A percentile compares a stretch with the other conserved stretches of the same genome.
Conservation (phyloP, 2,113 vertebrate genomes). For the Coregonus clupeaformis region DNA sequence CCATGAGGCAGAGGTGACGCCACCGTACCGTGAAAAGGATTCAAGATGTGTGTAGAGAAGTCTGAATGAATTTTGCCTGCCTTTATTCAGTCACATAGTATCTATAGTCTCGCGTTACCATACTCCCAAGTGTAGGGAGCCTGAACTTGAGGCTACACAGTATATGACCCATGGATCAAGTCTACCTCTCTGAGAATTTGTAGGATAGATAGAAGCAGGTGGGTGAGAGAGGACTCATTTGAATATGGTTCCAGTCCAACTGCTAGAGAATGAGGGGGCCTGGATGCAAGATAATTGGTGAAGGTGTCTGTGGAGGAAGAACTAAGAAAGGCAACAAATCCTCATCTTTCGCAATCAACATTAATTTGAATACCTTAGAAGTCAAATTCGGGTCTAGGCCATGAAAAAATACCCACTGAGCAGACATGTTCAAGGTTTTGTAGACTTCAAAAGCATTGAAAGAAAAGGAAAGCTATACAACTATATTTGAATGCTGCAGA, state of each 20-base stretch:
- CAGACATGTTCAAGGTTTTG: not conserved
- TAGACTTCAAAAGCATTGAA: not conserved
- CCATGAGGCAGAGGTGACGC: not conserved
- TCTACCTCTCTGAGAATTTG: not conserved
- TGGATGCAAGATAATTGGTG: not conserved
- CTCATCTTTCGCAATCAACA: not conserved
- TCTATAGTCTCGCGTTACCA: too few species aligned
- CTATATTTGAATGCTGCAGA: not conserved
- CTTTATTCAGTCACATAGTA: not conserved
- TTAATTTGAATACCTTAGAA: not conserved
- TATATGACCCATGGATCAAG: not conserved
- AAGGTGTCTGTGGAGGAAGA: not conserved
- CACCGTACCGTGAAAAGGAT: not conserved
- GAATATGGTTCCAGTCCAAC: not conserved
- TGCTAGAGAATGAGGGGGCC: not conserved
- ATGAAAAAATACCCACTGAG: not conserved
- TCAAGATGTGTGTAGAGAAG: not conserved
- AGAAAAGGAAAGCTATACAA: not conserved
- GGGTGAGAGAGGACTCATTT: not conserved
- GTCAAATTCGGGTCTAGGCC: not conserved
- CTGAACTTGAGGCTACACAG: not conserved
- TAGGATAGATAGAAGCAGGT: not conserved
- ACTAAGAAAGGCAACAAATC: not conserved
- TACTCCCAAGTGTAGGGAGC: too few species aligned
- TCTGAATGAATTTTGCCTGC: not conserved